Evolutionary conservation across 92 coral and sea anemone genomes (phyloP), one percentile per base, ranked within the genome.

Genomic region (Zoanthus sansibaricus): DNA sequence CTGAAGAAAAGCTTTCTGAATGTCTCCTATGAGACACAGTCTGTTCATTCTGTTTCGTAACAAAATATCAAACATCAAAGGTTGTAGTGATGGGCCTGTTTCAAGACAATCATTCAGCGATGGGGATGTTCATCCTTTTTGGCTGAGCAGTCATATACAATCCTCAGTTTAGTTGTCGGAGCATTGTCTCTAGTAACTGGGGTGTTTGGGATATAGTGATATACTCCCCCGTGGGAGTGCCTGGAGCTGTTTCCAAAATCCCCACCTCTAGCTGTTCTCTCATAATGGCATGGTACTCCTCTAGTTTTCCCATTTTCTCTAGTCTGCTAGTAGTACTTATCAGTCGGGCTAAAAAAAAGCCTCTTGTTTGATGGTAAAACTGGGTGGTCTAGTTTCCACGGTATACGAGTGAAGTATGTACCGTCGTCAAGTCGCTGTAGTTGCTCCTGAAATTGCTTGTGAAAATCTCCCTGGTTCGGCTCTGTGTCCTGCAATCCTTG

Each of bases 371-470:
- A 15, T 16, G 30, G 30, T n/a, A 59, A n/a, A 5, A 21, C 7
- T 7, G 77, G 77, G 54, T 73, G 93, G 42, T 89, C 92, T 52
- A 71, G 87, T 78, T 87, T 95, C 94, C 94, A 95, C 49, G 93
- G 98, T 25, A 93, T 73, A 49, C 71, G 51, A 1, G 98, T 87
- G 7, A 86, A 72, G 48, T 92, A 94, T 25, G 73, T 75, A 5
- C 94, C 93, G 9, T 77, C 87, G 44, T 74, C 89, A 16, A 91
- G 78, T 83, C 87, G 83, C 10, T 48, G 37, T 18, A 94, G 84
- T 16, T 25, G 25, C 25, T 25, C 25, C 25, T 25, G 25, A 25
- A 25, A 25, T 25, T 25, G 25, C 25, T 25, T 90, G 75, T 94
- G 93, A 61, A 44, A 74, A 18, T 12, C 15, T 45, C 84, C 78